phyloP scores from a whole-genome alignment of 2,888 invertebrate species.

The Xanthorhoe spadicearia region DNA sequence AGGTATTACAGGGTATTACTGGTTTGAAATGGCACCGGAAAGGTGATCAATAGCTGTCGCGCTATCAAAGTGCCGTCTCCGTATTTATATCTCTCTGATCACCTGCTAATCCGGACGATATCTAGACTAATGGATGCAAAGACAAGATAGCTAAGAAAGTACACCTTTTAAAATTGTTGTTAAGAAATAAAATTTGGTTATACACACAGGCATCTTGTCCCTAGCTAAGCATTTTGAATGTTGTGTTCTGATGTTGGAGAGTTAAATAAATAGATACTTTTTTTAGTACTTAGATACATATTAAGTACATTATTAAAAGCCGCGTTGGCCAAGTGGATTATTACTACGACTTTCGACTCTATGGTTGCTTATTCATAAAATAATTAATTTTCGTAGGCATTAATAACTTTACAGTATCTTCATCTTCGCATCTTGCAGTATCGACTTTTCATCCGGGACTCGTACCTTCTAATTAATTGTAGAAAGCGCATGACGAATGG shows the following conservation, averaged over 20 bases:
- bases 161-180: not conserved
- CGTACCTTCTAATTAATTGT: conserved; percentile 29
- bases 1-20: conserved; percentile 31
- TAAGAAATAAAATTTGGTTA: too few species aligned
- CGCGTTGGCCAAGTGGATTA: too few species aligned
- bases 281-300: too few species aligned
- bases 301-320: too few species aligned
- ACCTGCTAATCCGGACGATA: conserved; percentile 32
- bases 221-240: too few species aligned
- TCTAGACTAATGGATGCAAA: conserved; percentile 26
- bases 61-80: conserved; percentile 28
- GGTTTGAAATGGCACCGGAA: conserved; percentile 24
- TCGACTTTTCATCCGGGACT: not conserved
- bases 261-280: too few species aligned
- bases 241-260: too few species aligned
- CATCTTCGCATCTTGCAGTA: not conserved
- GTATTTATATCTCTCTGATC: conserved; percentile 27
- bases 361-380: too few species aligned
- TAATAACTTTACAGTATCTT: not conserved
- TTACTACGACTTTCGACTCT: too few species aligned
- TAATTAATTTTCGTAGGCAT: too few species aligned
- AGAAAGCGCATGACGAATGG: conserved; percentile 26
- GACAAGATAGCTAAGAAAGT: not conserved
- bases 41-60: conserved; percentile 32
- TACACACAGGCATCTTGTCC: too few species aligned